Evolutionary conservation across 2,113 vertebrate genomes (phyloP).

Genomic region (Halcyon malimbica): DNA sequence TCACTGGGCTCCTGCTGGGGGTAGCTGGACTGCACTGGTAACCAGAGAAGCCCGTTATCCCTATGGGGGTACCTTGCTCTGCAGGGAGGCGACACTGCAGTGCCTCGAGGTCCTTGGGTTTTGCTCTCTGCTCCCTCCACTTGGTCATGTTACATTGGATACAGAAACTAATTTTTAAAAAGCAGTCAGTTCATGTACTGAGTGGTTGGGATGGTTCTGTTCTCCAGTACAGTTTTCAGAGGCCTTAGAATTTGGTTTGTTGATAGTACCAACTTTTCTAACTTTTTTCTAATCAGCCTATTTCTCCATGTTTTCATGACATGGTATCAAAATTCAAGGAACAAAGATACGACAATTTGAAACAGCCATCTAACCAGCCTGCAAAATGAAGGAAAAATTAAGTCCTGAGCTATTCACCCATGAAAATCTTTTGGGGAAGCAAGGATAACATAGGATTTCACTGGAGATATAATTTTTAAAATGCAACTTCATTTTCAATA

Average conservation of each 20-base stretch:
- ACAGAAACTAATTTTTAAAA: background rate
- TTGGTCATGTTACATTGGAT: background rate
- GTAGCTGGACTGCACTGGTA: fast-evolving
- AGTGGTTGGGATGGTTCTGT: background rate
- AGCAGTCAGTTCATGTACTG: fast-evolving
- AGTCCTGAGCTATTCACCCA: background rate
- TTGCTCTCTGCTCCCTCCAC: background rate
- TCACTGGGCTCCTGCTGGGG: background rate
- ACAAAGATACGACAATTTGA: background rate
- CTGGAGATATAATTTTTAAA: background rate
- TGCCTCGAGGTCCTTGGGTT: background rate
- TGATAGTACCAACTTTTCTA: background rate
- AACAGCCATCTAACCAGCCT: background rate
- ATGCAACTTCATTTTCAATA: background rate
- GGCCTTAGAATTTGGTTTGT: background rate
- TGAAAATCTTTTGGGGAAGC: background rate
- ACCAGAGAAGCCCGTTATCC: background rate
- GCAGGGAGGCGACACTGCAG: fast-evolving
- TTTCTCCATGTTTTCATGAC: background rate
- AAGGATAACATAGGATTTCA: background rate
- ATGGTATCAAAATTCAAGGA: background rate
- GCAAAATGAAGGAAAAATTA: background rate
- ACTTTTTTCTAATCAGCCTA: background rate
- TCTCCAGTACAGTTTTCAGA: background rate
- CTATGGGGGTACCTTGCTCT: fast-evolving